Evolutionary conservation across 30 jellyfish, hydroid and myxozoan species (phyloP), one percentile per base, ranked within the genome.

Genomic region (Euphysa ruthae): DNA sequence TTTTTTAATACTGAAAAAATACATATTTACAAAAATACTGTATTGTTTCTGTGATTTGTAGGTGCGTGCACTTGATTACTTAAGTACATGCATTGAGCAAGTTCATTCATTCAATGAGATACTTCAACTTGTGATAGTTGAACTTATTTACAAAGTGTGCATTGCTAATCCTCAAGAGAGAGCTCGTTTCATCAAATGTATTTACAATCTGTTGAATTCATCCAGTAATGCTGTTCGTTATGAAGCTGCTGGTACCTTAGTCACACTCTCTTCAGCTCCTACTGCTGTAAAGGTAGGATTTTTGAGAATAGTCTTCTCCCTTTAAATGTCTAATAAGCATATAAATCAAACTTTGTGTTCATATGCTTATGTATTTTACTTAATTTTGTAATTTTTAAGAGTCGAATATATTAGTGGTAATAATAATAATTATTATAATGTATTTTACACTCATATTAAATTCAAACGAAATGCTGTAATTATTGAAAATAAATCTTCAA

Each of bases 231-330:
- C 99, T 21, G 99, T 91, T 66, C 82, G 93, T 28, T 91, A 91
- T 57, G 95, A 82, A 64, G 99, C 99, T 0, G 99, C 99, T 16
- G 95, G 95, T n/a, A 91, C 99, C 0, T 82, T 91, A 32, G 95
- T 91, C 74, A 82, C 99, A n/a, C 74, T 91, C 29, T 91, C 99
- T 4, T 82, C 95, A 1, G 99, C 99, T 15, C 99, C 95, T 6
- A 91, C 99, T 0, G 99, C 99, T 24, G 93, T 91, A 43, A 83
- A 91, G 93, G 99, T 91, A 49, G 19, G 43, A 0, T 8, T 43
- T 56, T 58, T 66, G n/a, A n/a, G n/a, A n/a, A n/a, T n/a, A n/a
- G n/a, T n/a, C n/a, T n/a, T n/a, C n/a, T n/a, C 29, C 15, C 30
- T 5, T 63, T 29, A 10, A 38, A 38, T 8, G n/a, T 38, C 12